Base-by-base conservation (phyloP, 2,888 invertebrate genomes). In the Thymelicus acteon region DNA sequence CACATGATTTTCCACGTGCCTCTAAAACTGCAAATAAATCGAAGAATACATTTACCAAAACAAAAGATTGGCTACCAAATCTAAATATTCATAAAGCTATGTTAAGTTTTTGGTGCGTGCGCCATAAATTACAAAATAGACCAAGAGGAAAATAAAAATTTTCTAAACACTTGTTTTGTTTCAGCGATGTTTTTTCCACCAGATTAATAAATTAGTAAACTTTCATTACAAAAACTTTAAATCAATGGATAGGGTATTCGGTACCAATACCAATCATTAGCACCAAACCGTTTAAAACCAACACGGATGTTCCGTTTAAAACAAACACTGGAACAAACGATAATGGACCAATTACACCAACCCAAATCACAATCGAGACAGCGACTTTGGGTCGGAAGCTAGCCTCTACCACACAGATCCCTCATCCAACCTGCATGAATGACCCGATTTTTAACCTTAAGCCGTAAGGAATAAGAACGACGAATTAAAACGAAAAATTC, bases 341-440 rank as follows among this genome's bases (percentile, higher is more conserved):
- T 83, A 83, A 82, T 79, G 78, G 74, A 76, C 79, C 88, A 86
- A 88, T 89, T 87, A 85, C 82, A 77, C 69, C 72, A 78, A 78
- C 81, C 78, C 79, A 79, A 83, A 86, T 82, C 85, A 79, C 79
- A 79, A 84, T 68, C 62, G 69, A 62, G 48, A 62, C 69, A 57
- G 63, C 63, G 58, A 74, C 31, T 71, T 64, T 63, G 62, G 68
- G 44, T 62, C 62, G 47, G 39, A 61, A 60, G 62, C 67, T 31
- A 10, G 4, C 54, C 52, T 44, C 52, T 10, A 1, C 15, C 63
- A 48, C 69, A 24, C 62, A 69, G 63, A 15, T 69, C 48, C 52
- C 8, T 19, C 47, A 24, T 3, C 47, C 8, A 63, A 19, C 39
- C 48, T 24, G 6, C n/a, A 13, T 4, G 31, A 62, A 3, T 7